Conservation (phyloP, 2,888 invertebrate species). For the Calliopum simillimum region DNA sequence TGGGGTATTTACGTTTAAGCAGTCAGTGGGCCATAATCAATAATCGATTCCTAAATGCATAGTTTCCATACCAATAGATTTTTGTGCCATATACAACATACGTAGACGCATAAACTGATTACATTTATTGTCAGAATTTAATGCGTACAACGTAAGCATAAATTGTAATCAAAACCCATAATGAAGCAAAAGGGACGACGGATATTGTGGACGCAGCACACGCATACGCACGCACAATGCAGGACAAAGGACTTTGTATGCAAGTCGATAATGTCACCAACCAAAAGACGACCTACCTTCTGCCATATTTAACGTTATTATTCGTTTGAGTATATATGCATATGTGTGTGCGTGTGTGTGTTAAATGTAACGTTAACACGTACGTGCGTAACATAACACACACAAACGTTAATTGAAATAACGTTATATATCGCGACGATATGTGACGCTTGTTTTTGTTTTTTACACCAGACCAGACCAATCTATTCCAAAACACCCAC, state of each 20-base stretch:
- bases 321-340: too few relatives aligned
- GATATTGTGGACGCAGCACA: not conserved
- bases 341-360: not conserved
- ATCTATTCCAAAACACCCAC: not conserved
- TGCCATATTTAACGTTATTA: not conserved
- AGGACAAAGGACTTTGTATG: not conserved
- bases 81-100: not conserved
- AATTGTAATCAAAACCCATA: not conserved
- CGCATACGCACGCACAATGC: constrained; percentile 32
- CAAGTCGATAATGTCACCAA: constrained; percentile 5
- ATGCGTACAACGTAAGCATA: not conserved
- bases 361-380: not conserved
- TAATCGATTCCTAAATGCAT: constrained; percentile 4
- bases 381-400: not conserved
- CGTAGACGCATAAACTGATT: not conserved
- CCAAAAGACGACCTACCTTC: not conserved
- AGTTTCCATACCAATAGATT: constrained; percentile 25
- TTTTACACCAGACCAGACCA: too few relatives aligned
- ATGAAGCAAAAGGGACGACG: not conserved
- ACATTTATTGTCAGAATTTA: constrained; percentile 26
- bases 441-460: too few relatives aligned
- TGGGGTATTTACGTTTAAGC: too few relatives aligned
- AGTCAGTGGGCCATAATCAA: constrained; percentile 6
- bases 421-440: too few relatives aligned
- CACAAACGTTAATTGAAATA: not conserved